phyloP scores from a whole-genome alignment of 2,888 invertebrate species.

The Acanthoscelides obtectus region DNA sequence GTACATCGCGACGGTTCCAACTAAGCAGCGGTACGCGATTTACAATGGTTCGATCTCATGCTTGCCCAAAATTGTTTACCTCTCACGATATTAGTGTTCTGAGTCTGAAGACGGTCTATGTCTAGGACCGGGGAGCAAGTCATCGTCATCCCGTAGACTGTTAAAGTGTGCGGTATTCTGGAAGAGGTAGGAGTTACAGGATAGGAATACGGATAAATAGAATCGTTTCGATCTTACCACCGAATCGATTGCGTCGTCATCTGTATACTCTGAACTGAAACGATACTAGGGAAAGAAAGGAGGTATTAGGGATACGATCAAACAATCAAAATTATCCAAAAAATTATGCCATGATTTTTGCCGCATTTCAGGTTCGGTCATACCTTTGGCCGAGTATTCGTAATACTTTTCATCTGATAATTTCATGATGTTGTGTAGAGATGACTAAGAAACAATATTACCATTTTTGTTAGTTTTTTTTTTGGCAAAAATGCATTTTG shows the following conservation, averaged over 20 bases:
- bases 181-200: slow-evolving; percentile 7
- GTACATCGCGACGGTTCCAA: too few relatives aligned
- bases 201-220: neutral
- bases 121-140: neutral
- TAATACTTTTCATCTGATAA: too few relatives aligned
- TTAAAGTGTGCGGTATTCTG: neutral
- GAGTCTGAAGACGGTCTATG: neutral
- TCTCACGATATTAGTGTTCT: neutral
- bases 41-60: too few relatives aligned
- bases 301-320: neutral
- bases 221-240: neutral
- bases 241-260: neutral
- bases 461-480: too few relatives aligned
- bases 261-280: slow-evolving; percentile 4
- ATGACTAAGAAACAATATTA: too few relatives aligned
- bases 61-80: neutral
- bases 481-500: too few relatives aligned
- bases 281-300: neutral
- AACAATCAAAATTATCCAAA: too few relatives aligned
- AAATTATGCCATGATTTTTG: too few relatives aligned
- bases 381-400: too few relatives aligned
- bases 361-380: too few relatives aligned
- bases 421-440: too few relatives aligned
- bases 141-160: neutral
- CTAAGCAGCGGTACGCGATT: too few relatives aligned